Percentiles rank a stretch among this genome's conserved stretches.
phyloP scores from a whole-genome alignment of 2,797 vertebrate species.

The Myripristis jacobus region DNA sequence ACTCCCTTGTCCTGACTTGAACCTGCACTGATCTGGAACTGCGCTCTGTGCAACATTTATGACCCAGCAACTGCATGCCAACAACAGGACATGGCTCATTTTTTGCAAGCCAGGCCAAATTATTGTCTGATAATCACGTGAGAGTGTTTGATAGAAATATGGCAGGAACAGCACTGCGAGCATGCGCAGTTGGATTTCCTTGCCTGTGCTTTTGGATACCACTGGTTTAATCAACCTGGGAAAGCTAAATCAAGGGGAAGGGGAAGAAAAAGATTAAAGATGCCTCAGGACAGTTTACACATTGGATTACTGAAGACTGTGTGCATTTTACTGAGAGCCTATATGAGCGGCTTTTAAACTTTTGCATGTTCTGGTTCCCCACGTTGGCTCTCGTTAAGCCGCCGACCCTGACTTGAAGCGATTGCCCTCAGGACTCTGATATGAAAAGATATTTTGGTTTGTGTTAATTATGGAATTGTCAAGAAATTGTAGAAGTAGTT shows the following conservation, averaged over 20 bases:
- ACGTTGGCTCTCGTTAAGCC: no score
- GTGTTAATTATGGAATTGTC: no score
- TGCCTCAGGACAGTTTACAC: no score
- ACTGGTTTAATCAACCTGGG: conserved; percentile 9
- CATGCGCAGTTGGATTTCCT: conserved; percentile 48
- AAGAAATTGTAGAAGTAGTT: no score
- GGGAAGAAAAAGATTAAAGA: not conserved
- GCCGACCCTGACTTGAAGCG: no score
- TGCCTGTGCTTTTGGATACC: conserved; percentile 23
- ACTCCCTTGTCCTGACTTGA: conserved; percentile 28
- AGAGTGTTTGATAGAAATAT: conserved; percentile 43
- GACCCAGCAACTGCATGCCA: conserved; percentile 46
- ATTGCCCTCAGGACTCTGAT: no score
- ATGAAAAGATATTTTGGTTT: no score
- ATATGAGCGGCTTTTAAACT: no score
- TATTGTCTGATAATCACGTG: conserved; percentile 37
- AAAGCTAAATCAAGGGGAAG: conserved; percentile 15
- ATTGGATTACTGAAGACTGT: not conserved
- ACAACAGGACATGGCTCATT: conserved; percentile 59
- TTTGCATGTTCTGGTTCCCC: no score
- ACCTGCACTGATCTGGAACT: conserved; percentile 3
- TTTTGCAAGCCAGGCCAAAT: conserved; percentile 43
- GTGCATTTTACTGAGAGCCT: not conserved
- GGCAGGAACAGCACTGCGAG: conserved; percentile 33
- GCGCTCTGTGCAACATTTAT: conserved; percentile 13